Base-by-base conservation (phyloP, 2,797 vertebrate genomes). In the Enteromius viviparus region DNA sequence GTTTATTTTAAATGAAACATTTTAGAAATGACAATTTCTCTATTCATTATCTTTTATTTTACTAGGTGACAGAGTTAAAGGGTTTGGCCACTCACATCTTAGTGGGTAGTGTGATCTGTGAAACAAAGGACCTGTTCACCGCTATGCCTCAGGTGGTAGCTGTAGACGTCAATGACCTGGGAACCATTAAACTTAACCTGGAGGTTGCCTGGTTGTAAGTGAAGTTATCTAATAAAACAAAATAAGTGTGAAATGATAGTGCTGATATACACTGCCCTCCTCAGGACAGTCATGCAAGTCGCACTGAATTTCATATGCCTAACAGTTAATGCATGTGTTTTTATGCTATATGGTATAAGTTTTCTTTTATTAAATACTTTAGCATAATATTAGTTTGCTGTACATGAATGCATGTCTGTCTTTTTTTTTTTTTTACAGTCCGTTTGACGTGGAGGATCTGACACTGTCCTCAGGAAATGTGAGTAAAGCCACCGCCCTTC, bases 181-280 rank as follows among this genome's bases (percentile, higher is more conserved):
- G 97, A 23, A 99, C 98, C 84, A 96, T 99, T 89, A 99, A 99
- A 87, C 95, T 99, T 89, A 99, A 98, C 92, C 96, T 99, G 91
- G 98, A 99, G 91, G 98, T 99, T 91, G 96, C 95, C 53, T 99
- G 98, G 98, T 98, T 97, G 98, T 99, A 96, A 98, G 98, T 98
- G 17, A 65, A 11, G 17, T 34, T 55, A 62, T 58, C 21, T n/a
- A 15, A 78, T 81, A 68, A 80, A 80, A 71, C 17, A 37, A 60
- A 42, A 76, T 23, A 12, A 34, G 21, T 34, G 40, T 69, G 29
- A 51, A 53, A 58, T 42, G 42, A 42, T 53, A 23, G 0, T 72
- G 55, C 45, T 51, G 4, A 12, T 65, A 4, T 64, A 37, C 88
- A 14, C 81, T 88, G 88, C 88, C 92, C 83, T 83, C 92, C 91